These are phyloP conservation scores for Thunnus thynnus DNA, from an alignment of 2,113 vertebrate genomes.

Conservation along the genomic window DNA sequence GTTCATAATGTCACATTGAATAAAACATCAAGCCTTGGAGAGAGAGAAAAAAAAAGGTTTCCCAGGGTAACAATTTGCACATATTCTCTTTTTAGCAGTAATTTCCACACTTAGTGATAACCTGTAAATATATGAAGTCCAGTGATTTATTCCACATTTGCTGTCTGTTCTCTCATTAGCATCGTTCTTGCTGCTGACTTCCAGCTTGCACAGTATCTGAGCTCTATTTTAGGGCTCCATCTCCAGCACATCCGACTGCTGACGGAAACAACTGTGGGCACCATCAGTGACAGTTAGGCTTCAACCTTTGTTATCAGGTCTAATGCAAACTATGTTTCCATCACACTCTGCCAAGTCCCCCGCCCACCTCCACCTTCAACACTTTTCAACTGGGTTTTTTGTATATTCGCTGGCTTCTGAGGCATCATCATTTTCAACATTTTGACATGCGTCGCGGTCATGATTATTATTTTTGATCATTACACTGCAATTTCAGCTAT, in stretches of 20 bases:
- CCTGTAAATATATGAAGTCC: neutral
- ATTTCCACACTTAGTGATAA: slow-evolving; percentile 31
- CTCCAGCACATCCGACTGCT: neutral
- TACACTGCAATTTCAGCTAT: too few species aligned
- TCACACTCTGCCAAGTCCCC: slow-evolving; percentile 2
- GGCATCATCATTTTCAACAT: neutral
- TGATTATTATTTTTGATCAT: neutral
- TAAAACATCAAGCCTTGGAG: slow-evolving; percentile 43
- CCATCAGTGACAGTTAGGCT: slow-evolving; percentile 27
- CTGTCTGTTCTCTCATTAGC: neutral
- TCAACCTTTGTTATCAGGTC: slow-evolving; percentile 14
- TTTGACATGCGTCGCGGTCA: neutral
- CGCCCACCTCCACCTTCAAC: neutral
- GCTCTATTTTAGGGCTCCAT: slow-evolving; percentile 22
- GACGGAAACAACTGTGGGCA: slow-evolving; percentile 33
- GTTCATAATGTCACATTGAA: slow-evolving; percentile 50
- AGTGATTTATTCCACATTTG: neutral
- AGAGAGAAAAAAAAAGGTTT: slow-evolving; percentile 31
- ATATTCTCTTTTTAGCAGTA: neutral
- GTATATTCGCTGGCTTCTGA: too few species aligned
- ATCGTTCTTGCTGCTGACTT: slow-evolving; percentile 5
- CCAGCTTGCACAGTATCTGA: neutral
- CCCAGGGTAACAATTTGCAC: neutral
- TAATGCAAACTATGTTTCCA: slow-evolving; percentile 25
- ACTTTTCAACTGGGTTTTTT: neutral